A percentile compares a stretch with the other conserved stretches of the same genome.
These are phyloP conservation scores for Drosophila parabipectinata DNA, from an alignment of 1,140 invertebrate species.

Conservation along the genomic window DNA sequence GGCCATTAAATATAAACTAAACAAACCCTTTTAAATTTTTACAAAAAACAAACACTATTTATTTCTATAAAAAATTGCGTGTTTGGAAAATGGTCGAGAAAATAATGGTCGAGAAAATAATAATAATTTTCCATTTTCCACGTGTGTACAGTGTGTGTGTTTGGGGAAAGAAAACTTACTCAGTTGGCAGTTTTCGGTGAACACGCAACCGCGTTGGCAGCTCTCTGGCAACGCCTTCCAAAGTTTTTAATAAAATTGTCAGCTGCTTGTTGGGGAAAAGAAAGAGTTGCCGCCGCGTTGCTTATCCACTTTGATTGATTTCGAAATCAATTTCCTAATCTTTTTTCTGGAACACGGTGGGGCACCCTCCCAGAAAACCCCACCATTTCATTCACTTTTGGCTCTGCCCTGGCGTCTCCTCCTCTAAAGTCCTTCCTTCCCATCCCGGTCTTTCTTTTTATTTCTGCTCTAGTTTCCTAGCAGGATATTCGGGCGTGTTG, in stretches of 20 bases:
- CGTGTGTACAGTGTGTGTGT: not conserved
- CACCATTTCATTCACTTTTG: not conserved
- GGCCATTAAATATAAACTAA: conserved; percentile 10
- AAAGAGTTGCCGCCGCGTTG: not conserved
- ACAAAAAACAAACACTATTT: not conserved
- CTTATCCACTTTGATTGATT: conserved; percentile 43
- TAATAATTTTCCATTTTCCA: conserved; percentile 1
- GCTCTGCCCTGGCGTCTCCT: too few species aligned
- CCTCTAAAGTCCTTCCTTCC: not conserved
- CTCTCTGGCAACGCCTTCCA: conserved; percentile 1
- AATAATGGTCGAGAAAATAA: not conserved
- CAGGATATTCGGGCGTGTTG: conserved; percentile 34
- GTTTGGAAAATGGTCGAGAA: not conserved
- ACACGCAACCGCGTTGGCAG: conserved; percentile 11
- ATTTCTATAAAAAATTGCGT: not conserved
- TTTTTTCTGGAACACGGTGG: conserved; percentile 3
- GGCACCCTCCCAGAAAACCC: too few species aligned
- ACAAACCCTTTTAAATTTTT: not conserved
- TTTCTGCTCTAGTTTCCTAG: conserved; percentile 8
- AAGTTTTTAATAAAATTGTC: conserved; percentile 41
- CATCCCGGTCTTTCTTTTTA: not conserved
- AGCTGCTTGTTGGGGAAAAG: conserved; percentile 2
- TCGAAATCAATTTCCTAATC: conserved; percentile 50
- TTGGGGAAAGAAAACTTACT: not conserved
- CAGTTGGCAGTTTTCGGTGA: not conserved